Conservation (phyloP, 2,113 vertebrate species). For the Malurus melanocephalus region DNA sequence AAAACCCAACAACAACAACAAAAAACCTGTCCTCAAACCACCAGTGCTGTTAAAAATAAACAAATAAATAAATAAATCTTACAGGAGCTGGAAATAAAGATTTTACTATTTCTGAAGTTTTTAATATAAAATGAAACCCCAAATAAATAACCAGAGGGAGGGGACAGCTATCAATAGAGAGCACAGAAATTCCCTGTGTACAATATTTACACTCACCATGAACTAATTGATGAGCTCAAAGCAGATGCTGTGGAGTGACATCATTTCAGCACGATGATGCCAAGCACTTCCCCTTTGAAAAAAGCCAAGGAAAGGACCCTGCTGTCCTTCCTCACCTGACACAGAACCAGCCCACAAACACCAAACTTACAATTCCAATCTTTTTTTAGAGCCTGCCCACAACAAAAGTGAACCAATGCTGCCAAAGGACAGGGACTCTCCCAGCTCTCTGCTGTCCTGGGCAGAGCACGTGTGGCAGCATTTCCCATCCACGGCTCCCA, state of each 20-base stretch:
- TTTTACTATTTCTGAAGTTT: conserved; percentile 63
- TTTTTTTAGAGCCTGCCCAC: not conserved
- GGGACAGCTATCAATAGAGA: not conserved
- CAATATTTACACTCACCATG: not conserved
- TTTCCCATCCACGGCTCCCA: accelerated
- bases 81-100: conserved; percentile 64
- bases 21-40: not conserved
- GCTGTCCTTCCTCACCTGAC: not conserved
- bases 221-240: not conserved
- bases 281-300: not conserved
- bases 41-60: not conserved
- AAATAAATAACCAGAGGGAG: not conserved
- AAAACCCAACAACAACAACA: not conserved
- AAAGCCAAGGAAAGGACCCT: not conserved
- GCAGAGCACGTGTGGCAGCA: not conserved
- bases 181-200: not conserved
- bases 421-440: not conserved
- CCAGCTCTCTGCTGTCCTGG: accelerated
- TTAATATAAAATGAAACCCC: not conserved
- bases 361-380: not conserved
- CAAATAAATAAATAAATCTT: not conserved
- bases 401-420: not conserved
- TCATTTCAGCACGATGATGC: not conserved
- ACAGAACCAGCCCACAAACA: not conserved
- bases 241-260: not conserved